Percentiles rank a stretch among this genome's conserved stretches.
These are phyloP conservation scores for Engraulis encrasicolus DNA, from an alignment of 2,113 vertebrate genomes.

Conservation along the genomic window DNA sequence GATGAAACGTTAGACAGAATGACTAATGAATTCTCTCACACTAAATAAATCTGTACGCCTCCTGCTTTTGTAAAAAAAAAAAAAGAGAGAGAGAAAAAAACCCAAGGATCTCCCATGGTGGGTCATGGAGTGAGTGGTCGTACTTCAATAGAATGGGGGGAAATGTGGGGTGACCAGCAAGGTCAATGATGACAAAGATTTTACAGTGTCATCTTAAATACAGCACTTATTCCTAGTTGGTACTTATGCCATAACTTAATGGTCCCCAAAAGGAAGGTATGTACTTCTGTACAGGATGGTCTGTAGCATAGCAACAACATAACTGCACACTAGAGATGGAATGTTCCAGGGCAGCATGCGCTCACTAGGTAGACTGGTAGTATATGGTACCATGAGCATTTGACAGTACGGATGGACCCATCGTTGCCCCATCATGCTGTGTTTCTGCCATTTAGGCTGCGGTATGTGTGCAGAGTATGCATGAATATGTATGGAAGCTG, in stretches of 20 bases:
- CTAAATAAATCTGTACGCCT: conserved; percentile 75
- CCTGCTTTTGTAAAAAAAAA: conserved; percentile 55
- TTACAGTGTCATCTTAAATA: neutral
- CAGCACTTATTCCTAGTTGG: neutral
- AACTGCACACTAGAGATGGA: neutral
- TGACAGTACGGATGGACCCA: neutral
- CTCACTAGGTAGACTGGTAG: neutral
- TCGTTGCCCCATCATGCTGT: neutral
- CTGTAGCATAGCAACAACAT: neutral
- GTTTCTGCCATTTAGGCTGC: conserved; percentile 5
- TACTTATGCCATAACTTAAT: neutral
- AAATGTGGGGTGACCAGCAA: neutral
- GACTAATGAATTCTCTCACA: conserved; percentile 63
- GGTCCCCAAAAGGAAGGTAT: neutral
- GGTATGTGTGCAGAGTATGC: conserved; percentile 25
- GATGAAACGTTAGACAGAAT: conserved; percentile 54
- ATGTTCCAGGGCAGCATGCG: neutral
- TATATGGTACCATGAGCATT: neutral
- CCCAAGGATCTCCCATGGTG: neutral
- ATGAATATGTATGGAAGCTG: conserved; percentile 38
- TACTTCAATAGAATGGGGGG: neutral
- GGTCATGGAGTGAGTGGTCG: neutral
- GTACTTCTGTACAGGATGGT: neutral
- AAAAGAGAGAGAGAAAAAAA: neutral
- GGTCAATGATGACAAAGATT: neutral